phyloP scores from a whole-genome alignment of 2,797 vertebrate species.

The Staurois parvus region DNA sequence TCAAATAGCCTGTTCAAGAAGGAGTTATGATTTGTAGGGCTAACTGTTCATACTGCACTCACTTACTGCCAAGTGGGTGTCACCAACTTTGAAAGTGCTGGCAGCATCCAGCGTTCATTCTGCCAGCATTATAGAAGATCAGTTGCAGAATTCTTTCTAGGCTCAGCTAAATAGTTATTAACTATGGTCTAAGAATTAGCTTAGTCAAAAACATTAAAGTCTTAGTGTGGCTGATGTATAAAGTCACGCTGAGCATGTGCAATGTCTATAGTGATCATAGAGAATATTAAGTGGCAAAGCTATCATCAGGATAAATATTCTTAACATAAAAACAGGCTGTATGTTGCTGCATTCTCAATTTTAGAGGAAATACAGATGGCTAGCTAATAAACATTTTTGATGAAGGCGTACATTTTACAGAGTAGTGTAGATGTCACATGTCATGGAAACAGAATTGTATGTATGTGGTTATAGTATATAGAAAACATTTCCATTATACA shows the following conservation, averaged over 20 bases:
- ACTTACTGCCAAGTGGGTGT: constrained; percentile 69
- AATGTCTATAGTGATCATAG: constrained; percentile 61
- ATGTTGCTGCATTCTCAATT: background rate
- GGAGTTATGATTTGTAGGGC: constrained; percentile 65
- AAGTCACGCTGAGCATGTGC: constrained; percentile 68
- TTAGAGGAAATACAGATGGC: background rate
- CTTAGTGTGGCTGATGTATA: constrained; percentile 68
- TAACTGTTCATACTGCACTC: constrained; percentile 65
- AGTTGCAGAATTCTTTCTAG: constrained; percentile 69
- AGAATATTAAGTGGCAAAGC: constrained; percentile 57
- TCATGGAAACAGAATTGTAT: no score
- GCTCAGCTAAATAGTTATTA: constrained; percentile 73
- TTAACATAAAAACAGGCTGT: background rate
- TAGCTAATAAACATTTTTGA: no score
- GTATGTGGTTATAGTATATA: no score
- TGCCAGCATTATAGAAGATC: constrained; percentile 74
- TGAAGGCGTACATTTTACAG: no score
- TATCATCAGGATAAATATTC: constrained; percentile 30
- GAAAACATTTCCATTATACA: no score
- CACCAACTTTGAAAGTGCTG: constrained; percentile 71
- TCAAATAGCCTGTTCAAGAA: constrained; percentile 65
- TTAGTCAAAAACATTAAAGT: constrained; percentile 68
- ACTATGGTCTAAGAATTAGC: constrained; percentile 72
- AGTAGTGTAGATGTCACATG: no score
- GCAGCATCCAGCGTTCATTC: constrained; percentile 70